Evolutionary conservation across 1,140 invertebrate genomes (phyloP), one percentile per base, ranked within the genome.

Genomic region (Matsumurasca onukii): DNA sequence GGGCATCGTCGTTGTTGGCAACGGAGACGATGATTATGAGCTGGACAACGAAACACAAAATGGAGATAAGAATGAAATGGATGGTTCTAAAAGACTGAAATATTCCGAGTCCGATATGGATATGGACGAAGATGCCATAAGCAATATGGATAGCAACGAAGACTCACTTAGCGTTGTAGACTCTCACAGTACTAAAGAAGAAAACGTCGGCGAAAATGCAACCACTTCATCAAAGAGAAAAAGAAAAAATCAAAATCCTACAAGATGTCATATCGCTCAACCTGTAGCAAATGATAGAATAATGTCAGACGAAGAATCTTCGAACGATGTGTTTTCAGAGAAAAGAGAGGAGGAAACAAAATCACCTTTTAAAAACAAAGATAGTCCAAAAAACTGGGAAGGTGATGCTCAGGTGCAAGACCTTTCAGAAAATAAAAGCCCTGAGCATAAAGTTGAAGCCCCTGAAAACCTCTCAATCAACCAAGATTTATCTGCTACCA

Each of bases 191-290:
- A 74, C 78, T 52, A 85, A 84, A 76, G 83, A 82, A 77, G 82
- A 83, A 71, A 74, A 70, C 76, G 82, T 73, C 71, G 73, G 68
- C 70, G 74, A 73, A 76, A 81, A 81, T 77, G 48, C 68, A 31
- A 69, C 74, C 1, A 66, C 72, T 0, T 48, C 64, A 0, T 31
- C 71, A 9, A 80, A 78, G 67, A 71, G 94, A 57, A 95, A 97
- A 80, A 82, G 95, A 59, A 98, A 98, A 80, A 95, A 90, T 74
- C 89, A 94, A 74, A 95, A 97, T 78, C 95, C 95, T 0, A 95
- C 91, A 0, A 85, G 93, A 67, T 93, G 90, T 76, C 87, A 91
- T 1, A 82, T 89, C 51, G 85, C 83, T 67, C 74, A 51, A 59
- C 59, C 31, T 34, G 71, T 68, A 20, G 76, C 77, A 17, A 80